phyloP scores from a whole-genome alignment of 2,888 invertebrate genomes.

The Sepioteuthis lessoniana region DNA sequence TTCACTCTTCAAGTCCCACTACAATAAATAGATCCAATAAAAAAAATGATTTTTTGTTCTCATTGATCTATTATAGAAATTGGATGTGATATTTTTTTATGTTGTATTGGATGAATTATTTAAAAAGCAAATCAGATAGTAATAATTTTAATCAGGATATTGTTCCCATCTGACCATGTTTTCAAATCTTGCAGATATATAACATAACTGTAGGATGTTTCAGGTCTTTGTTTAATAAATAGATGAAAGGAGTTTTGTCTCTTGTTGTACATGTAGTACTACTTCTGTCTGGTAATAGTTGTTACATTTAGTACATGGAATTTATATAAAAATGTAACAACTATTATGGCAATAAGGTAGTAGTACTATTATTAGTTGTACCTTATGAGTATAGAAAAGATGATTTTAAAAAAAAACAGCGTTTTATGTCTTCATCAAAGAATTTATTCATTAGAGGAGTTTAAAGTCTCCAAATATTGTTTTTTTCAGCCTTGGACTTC shows the following conservation, averaged over 20 bases:
- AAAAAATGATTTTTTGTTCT: neutral
- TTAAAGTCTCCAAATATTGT: neutral
- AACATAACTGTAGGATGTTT: neutral
- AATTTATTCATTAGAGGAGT: neutral
- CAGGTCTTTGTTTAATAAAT: neutral
- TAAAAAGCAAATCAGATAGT: neutral
- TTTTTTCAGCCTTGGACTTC: neutral
- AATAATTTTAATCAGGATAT: neutral
- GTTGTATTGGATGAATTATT: neutral
- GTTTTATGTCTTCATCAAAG: neutral
- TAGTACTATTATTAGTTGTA: no score
- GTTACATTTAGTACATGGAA: no score
- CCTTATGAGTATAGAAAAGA: no score
- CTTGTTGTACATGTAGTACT: neutral
- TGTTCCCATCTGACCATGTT: neutral
- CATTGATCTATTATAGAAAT: neutral
- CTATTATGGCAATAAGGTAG: no score
- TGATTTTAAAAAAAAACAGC: no score
- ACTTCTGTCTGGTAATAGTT: neutral
- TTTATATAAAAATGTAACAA: no score
- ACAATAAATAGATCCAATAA: slow-evolving; percentile 1
- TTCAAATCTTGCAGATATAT: neutral
- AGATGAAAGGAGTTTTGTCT: neutral
- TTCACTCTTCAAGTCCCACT: neutral
- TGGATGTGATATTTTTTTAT: neutral